Percentiles rank a stretch among this genome's conserved stretches.
Conservation (phyloP, 1,140 invertebrate species). For the Aricia agestis region DNA sequence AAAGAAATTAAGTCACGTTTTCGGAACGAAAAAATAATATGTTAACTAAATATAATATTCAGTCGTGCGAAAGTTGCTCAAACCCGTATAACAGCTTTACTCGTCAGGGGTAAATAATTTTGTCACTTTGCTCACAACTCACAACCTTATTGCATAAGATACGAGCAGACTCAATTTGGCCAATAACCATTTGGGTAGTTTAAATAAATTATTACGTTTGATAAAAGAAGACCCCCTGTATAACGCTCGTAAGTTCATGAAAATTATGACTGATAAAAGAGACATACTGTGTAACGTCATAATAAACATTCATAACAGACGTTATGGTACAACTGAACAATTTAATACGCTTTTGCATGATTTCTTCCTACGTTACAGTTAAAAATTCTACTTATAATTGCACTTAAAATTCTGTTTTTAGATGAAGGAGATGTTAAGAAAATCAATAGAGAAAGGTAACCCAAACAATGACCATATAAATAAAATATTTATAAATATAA, state of each 20-base stretch:
- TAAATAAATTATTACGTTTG: conserved; percentile 16
- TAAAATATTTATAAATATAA: not conserved
- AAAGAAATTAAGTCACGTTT: not conserved
- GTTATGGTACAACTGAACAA: too few relatives aligned
- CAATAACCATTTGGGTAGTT: not conserved
- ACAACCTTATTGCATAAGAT: not conserved
- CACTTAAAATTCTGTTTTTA: too few relatives aligned
- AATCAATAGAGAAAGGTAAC: not conserved
- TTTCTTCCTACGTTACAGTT: too few relatives aligned
- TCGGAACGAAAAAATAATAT: not conserved
- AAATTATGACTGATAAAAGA: not conserved
- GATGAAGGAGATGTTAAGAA: not conserved
- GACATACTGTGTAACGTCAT: not conserved
- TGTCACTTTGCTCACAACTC: not conserved
- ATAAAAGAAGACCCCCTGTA: conserved; percentile 10
- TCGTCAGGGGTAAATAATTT: conserved; percentile 18
- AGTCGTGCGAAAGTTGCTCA: conserved; percentile 20
- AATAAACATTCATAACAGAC: too few relatives aligned
- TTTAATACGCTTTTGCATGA: too few relatives aligned
- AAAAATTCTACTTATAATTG: too few relatives aligned
- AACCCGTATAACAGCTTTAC: conserved; percentile 32
- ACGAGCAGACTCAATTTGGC: not conserved
- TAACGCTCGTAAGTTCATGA: not conserved
- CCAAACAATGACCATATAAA: not conserved
- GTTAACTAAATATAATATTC: not conserved